Percentiles rank a stretch among this genome's conserved stretches.
phyloP scores from a whole-genome alignment of 2,888 invertebrate genomes.

The Ectropis crepuscularia region DNA sequence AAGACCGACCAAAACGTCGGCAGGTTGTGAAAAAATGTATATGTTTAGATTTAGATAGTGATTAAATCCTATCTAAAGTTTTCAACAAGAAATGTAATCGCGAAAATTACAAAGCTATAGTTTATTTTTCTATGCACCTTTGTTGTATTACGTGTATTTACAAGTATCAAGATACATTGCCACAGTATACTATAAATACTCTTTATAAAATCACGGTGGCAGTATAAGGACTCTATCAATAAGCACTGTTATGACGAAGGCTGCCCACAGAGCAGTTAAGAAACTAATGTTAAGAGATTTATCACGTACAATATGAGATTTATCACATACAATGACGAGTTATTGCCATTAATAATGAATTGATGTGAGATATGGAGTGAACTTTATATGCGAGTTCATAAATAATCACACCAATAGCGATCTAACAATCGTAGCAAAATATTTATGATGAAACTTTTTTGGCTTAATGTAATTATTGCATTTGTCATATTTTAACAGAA shows the following conservation, averaged over 20 bases:
- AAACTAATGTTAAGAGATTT: constrained; percentile 48
- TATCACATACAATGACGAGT: constrained; percentile 52
- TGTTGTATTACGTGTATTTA: neutral
- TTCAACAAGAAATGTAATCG: too few relatives aligned
- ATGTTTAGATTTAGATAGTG: too few relatives aligned
- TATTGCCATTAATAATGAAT: constrained; percentile 42
- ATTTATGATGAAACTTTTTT: too few relatives aligned
- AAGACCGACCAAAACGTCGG: too few relatives aligned
- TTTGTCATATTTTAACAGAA: too few relatives aligned
- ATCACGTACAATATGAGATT: constrained; percentile 47
- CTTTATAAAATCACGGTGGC: constrained; percentile 24
- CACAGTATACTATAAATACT: neutral
- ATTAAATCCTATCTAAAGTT: too few relatives aligned
- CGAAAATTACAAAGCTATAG: too few relatives aligned
- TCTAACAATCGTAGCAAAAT: too few relatives aligned
- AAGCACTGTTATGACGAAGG: constrained; percentile 66
- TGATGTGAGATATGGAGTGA: constrained; percentile 43
- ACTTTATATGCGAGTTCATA: constrained; percentile 39
- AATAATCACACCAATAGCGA: neutral
- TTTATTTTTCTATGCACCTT: neutral
- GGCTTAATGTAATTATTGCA: too few relatives aligned
- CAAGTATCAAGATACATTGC: constrained; percentile 11
- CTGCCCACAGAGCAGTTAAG: constrained; percentile 62
- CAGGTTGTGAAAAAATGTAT: too few relatives aligned
- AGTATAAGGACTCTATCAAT: constrained; percentile 28